Evolutionary conservation across 2,797 vertebrate species (phyloP).

Genomic region (Bryconaethiops microstoma): DNA sequence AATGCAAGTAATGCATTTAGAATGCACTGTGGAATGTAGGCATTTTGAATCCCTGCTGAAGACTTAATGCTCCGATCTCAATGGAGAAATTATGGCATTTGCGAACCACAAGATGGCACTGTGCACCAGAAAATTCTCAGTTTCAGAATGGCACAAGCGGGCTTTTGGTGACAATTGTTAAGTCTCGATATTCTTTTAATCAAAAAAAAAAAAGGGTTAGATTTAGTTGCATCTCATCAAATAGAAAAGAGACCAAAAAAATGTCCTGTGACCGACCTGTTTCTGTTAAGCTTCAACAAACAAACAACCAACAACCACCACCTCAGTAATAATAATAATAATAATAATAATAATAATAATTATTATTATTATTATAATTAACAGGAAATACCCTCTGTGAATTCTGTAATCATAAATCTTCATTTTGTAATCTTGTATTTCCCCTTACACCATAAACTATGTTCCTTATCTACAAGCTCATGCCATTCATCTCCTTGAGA

Average conservation of each 20-base stretch:
- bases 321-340: no score
- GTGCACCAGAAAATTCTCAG: conserved; percentile 19
- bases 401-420: not conserved
- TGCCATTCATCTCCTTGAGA: conserved; percentile 64
- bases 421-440: conserved; percentile 16
- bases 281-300: not conserved
- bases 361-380: no score
- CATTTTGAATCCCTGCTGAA: conserved; percentile 50
- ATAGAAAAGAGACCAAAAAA: not conserved
- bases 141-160: not conserved
- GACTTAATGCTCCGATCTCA: not conserved
- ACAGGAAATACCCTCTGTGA: not conserved
- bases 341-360: not conserved
- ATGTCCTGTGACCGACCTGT: not conserved
- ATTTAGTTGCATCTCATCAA: not conserved
- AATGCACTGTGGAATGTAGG: not conserved
- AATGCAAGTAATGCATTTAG: not conserved
- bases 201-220: not conserved
- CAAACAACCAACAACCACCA: not conserved
- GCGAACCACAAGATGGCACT: conserved; percentile 58
- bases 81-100: conserved; percentile 1
- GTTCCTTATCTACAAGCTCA: not conserved
- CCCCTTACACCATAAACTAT: not conserved
- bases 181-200: not conserved
- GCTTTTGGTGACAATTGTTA: not conserved